Evolutionary conservation across 2,113 vertebrate species (phyloP).

Genomic region (Spea multiplicata): DNA sequence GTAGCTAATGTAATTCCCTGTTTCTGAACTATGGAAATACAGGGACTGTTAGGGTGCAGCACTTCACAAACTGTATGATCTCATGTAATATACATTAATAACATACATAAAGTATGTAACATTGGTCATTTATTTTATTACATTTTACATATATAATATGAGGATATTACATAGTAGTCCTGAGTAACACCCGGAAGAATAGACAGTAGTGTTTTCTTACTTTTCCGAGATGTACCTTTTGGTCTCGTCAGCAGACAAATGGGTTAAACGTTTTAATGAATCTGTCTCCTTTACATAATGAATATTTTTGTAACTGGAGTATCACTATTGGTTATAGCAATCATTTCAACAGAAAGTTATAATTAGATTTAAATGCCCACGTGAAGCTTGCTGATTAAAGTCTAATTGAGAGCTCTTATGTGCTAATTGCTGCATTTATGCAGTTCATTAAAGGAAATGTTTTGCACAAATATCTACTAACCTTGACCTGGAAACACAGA

Average conservation of each 20-base stretch:
- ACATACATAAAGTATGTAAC: no score
- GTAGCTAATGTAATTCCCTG: no score
- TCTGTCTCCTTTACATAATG: neutral
- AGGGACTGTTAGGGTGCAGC: no score
- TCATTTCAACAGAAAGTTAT: constrained; percentile 55
- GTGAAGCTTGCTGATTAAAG: constrained; percentile 51
- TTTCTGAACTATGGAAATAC: no score
- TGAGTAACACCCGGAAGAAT: no score
- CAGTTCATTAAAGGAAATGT: constrained; percentile 32
- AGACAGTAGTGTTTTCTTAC: no score
- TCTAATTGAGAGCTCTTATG: constrained; percentile 47
- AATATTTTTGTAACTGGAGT: constrained; percentile 47
- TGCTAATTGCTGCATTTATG: constrained; percentile 50
- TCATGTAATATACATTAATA: no score
- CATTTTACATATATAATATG: no score
- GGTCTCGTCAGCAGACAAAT: neutral
- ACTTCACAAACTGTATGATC: no score
- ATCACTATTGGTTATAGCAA: constrained; percentile 39
- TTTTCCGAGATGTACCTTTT: no score
- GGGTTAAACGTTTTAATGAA: constrained; percentile 13
- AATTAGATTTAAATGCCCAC: constrained; percentile 57
- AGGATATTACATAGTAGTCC: no score
- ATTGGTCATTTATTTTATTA: no score
- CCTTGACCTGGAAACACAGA: constrained; percentile 46
- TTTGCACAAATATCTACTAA: constrained; percentile 28